A percentile compares a stretch with the other conserved stretches of the same genome.
These are phyloP conservation scores for Aradus depressus DNA, from an alignment of 2,888 invertebrate species.

Conservation along the genomic window DNA sequence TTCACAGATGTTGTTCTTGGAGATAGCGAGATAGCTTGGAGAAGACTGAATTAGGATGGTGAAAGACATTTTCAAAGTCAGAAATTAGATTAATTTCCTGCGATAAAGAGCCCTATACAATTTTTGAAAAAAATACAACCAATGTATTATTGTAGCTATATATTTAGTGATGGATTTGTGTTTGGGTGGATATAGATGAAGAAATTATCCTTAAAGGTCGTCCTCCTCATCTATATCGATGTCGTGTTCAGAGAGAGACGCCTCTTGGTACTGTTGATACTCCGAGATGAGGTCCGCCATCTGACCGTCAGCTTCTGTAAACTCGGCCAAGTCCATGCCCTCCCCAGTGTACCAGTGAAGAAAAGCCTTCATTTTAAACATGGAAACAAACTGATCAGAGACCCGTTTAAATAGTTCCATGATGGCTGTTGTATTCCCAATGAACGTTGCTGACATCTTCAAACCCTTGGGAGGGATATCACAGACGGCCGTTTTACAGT, in stretches of 20 bases:
- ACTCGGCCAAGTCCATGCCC: background rate
- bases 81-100: no score
- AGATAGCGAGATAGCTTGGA: no score
- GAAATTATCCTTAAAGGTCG: no score
- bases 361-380: constrained; percentile 9
- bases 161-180: no score
- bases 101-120: no score
- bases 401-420: constrained; percentile 5
- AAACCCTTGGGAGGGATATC: constrained; percentile 23
- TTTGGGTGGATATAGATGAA: no score
- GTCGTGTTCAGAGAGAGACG: background rate
- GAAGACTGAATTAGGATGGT: no score
- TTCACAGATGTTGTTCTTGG: no score
- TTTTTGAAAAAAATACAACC: no score
- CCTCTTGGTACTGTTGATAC: constrained; percentile 8
- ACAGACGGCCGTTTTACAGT: constrained; percentile 24
- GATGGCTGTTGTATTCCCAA: constrained; percentile 11
- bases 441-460: constrained; percentile 23
- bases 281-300: constrained; percentile 1
- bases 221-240: background rate
- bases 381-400: constrained; percentile 4
- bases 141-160: no score
- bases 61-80: no score
- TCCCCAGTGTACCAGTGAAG: constrained; percentile 8
- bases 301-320: background rate